Conservation (phyloP, 2,797 vertebrate species). For the Salarias fasciatus region DNA sequence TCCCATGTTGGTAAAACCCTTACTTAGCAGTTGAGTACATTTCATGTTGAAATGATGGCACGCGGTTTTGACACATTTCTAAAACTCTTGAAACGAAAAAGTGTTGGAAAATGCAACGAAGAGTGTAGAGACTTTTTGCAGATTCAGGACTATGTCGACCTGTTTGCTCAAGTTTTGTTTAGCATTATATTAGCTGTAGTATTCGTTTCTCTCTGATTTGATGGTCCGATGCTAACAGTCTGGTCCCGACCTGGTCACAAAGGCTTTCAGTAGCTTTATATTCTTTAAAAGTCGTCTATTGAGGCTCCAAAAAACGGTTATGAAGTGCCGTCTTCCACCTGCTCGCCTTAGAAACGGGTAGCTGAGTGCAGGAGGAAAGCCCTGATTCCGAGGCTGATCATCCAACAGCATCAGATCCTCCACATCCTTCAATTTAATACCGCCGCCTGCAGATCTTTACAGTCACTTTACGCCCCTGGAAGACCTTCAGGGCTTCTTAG, state of each 20-base stretch:
- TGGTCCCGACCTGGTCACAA: constrained; percentile 18
- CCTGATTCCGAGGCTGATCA: constrained; percentile 90
- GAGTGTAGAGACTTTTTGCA: background rate
- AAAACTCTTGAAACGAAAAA: constrained; percentile 4
- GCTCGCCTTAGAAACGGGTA: constrained; percentile 85
- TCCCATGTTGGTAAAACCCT: too few species aligned
- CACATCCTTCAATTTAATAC: constrained; percentile 90
- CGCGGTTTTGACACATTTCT: background rate
- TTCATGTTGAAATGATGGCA: constrained; percentile 13
- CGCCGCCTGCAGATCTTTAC: constrained; percentile 93
- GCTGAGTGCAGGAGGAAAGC: constrained; percentile 93
- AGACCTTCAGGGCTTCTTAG: constrained; percentile 94
- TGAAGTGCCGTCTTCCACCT: constrained; percentile 38
- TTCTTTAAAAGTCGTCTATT: background rate
- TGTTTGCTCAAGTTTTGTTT: background rate
- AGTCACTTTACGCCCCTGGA: constrained; percentile 95
- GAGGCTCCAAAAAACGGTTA: constrained; percentile 24
- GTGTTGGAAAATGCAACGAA: background rate
- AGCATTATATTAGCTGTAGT: background rate
- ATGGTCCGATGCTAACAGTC: constrained; percentile 24
- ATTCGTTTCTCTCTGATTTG: background rate
- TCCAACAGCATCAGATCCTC: constrained; percentile 94
- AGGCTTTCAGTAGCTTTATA: constrained; percentile 39
- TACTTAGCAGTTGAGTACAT: background rate
- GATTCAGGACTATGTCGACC: constrained; percentile 2